phyloP scores from a whole-genome alignment of 2,888 invertebrate genomes.

The Eupithecia insigniata region DNA sequence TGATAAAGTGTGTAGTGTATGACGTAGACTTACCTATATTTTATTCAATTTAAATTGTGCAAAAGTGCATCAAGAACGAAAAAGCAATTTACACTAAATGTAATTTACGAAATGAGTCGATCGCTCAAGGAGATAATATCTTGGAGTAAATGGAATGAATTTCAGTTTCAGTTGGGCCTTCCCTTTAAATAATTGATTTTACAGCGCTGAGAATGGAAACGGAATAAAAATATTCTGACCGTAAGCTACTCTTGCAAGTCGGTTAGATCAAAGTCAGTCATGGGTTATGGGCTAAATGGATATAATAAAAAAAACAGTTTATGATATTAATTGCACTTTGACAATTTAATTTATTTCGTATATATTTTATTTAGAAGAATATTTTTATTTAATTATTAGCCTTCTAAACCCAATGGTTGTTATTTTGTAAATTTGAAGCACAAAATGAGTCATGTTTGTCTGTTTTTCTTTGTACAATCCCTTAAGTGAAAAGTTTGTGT shows the following conservation, averaged over 20 bases:
- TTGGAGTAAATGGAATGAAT: constrained; percentile 55
- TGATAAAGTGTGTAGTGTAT: neutral
- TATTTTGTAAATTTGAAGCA: too few species aligned
- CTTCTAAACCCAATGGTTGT: too few species aligned
- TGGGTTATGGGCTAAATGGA: neutral
- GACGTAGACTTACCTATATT: neutral
- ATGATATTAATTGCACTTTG: too few species aligned
- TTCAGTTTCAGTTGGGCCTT: constrained; percentile 39
- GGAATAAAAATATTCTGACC: constrained; percentile 35
- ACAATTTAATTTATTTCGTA: too few species aligned
- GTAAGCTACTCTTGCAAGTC: constrained; percentile 29
- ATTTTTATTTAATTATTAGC: too few species aligned
- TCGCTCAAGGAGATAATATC: constrained; percentile 48
- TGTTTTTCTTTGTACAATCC: too few species aligned
- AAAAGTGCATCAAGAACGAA: constrained; percentile 35
- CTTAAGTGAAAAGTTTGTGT: too few species aligned
- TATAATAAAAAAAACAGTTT: neutral
- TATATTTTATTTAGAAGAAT: too few species aligned
- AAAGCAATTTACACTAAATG: constrained; percentile 41
- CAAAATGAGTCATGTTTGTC: too few species aligned
- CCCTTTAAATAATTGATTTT: constrained; percentile 46
- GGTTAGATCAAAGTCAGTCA: constrained; percentile 19
- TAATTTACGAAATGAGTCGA: constrained; percentile 49
- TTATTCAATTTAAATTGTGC: constrained; percentile 10
- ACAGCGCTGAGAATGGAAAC: constrained; percentile 31